Evolutionary conservation across 2,797 vertebrate species (phyloP), one percentile per base, ranked within the genome.

Genomic region (Gymnothorax reevesii): DNA sequence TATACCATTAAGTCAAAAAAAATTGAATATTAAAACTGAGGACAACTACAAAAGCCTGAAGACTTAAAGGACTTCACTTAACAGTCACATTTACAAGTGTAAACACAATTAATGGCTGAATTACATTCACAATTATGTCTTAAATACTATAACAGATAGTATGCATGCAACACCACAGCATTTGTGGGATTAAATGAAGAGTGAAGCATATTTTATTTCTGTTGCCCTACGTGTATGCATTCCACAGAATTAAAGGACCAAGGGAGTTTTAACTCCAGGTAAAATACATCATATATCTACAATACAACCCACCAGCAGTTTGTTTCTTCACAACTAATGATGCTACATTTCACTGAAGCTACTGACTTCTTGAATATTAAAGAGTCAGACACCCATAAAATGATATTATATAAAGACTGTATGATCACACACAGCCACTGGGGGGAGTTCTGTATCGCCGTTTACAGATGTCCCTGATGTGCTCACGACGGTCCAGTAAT

Each of bases 391-490:
- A 13, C 3, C 8, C 12, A 15, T 33, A 82, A 82, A 82, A 57
- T 54, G 20, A n/a, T 52, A 55, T 15, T n/a, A 52, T 17, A 52
- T 20, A 22, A 80, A 33, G 49, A 10, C 12, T 69, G 77, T 73
- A 9, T 80, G 22, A 80, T 54, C 77, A 52, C 42, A 55, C n/a
- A 80, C 6, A 15, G 71, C 95, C 95, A 95, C 94, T 87, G 94
- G 95, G 93, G 92, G 95, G 90, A 89, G 91, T 85, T 87, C 89
- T 88, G 86, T 88, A 80, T 80, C 82, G 85, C 75, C 15, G 49
- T 84, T 87, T 89, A 80, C 77, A 22, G 20, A 69, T 9, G 52
- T 9, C 52, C 20, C 20, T 54, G 49, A 22, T 80, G 52, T 80
- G 17, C n/a, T 80, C 22, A 42, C 33, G 33, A 69, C 25, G 7